Conservation (phyloP, 2,888 invertebrate species). For the Creontiades dilutus region DNA sequence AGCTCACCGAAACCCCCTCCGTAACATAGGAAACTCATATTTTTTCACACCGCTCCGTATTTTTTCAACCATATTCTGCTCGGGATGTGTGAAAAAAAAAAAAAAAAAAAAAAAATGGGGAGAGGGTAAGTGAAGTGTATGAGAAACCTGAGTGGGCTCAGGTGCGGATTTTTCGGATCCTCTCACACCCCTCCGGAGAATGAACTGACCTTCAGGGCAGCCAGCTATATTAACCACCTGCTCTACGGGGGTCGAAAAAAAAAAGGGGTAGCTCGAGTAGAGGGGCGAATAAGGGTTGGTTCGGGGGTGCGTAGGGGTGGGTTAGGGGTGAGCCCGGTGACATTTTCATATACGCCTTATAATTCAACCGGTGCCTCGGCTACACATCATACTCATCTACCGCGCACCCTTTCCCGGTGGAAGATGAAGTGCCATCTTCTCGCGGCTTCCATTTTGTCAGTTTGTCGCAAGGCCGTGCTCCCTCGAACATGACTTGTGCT, state of each 20-base stretch:
- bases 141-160: slow-evolving; percentile 33
- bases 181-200: slow-evolving; percentile 7
- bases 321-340: background rate
- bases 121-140: background rate
- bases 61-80: background rate
- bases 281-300: background rate
- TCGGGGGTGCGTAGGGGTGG: too few relatives aligned
- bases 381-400: slow-evolving; percentile 51
- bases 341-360: slow-evolving; percentile 34
- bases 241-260: background rate
- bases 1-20: background rate
- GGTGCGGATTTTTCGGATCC: slow-evolving; percentile 34
- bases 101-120: background rate
- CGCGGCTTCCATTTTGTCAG: background rate
- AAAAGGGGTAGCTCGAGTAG: background rate
- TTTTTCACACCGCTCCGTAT: background rate
- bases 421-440: slow-evolving; percentile 7
- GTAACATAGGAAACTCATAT: background rate
- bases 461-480: background rate
- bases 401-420: background rate
- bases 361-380: slow-evolving; percentile 44
- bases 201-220: slow-evolving; percentile 36
- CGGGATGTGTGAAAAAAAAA: background rate
- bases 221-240: slow-evolving; percentile 35
- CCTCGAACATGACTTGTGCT: background rate